Base-by-base conservation (phyloP, 2,113 vertebrate species). In the Cnemophilus loriae region DNA sequence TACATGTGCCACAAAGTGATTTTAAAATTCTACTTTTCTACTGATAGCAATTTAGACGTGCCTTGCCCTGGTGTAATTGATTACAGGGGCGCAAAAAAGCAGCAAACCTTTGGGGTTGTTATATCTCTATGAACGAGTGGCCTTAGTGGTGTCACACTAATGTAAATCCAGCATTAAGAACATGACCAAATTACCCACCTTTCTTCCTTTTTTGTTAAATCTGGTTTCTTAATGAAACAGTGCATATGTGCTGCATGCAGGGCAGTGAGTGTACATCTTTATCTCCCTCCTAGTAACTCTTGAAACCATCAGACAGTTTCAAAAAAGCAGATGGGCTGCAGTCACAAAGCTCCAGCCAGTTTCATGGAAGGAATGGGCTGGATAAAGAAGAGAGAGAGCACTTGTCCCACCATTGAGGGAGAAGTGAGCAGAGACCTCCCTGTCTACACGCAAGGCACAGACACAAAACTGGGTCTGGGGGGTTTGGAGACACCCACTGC, bases 21-120 rank as follows among this genome's bases (percentile, higher is more conserved):
- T 96, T 93, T 93, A 76, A 96, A 96, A 95, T 81, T 57, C 65
- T 89, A 13, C 68, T 82, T 68, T 93, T 92, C 73, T 71, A 46
- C n/a, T 84, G 41, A 77, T 80, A 80, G 84, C 67, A 68, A 27
- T 81, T 95, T 94, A 86, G 94, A 84, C 7, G 9, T 8, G 2
- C 41, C 44, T 93, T 49, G 14, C n/a, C 22, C n/a, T 41, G 39
- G 32, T 56, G 53, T 78, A 89, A 92, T 80, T 70, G 26, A 68
- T 63, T 81, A 68, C 9, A 75, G 17, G n/a, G 44, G 17, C 81
- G 74, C 35, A 67, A 90, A 77, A 89, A 88, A 90, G 37, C 19
- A 35, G 47, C 49, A 89, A 78, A 64, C 68, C 37, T 84, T 82
- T 37, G 32, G 22, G 22, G 16, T 20, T 88, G 52, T 83, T 42